Base-by-base conservation (phyloP, 2,888 invertebrate genomes). In the Agrochola lota region DNA sequence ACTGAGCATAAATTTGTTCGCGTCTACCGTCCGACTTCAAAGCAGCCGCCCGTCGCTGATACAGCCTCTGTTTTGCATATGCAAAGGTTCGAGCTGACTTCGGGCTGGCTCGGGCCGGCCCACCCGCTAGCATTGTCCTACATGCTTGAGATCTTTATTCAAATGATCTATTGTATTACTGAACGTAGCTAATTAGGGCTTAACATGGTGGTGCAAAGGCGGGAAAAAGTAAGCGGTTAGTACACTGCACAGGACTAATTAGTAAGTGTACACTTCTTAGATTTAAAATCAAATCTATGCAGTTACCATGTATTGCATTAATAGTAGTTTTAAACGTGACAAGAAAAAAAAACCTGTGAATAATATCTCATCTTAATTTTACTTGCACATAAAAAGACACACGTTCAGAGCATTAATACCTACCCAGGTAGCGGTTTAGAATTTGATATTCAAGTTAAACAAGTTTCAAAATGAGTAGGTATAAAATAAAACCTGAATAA, bases 1-100 rank as follows among this genome's bases (percentile, higher is more conserved):
- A 92, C 89, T 90, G 90, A 88, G 91, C 93, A 94, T 94, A 94
- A 94, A 94, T 94, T 93, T 93, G 93, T 92, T 88, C 91, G 89
- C 91, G 90, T 92, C 91, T 89, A 87, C 90, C 89, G 90, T 85
- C 87, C 85, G 86, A 89, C 90, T 91, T 93, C 89, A 92, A 92
- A 91, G 88, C 84, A 88, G 81, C 86, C 89, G 84, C 86, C 74
- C 26, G 83, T 80, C 84, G 84, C 82, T 72, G 75, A 75, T 83
- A 81, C 86, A 86, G 74, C 87, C 84, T 80, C 89, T 87, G 81
- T 90, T 92, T 92, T 92, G 91, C 93, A 92, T 94, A 93, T 91
- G 92, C 91, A 93, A 91, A 92, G 90, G 86, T 75, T 84, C 71
- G 75, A 77, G 76, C 76, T 85, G 82, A 90, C 89, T 66, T 80